Conservation (phyloP, 2,888 invertebrate species). For the Stictocephala bisonia region DNA sequence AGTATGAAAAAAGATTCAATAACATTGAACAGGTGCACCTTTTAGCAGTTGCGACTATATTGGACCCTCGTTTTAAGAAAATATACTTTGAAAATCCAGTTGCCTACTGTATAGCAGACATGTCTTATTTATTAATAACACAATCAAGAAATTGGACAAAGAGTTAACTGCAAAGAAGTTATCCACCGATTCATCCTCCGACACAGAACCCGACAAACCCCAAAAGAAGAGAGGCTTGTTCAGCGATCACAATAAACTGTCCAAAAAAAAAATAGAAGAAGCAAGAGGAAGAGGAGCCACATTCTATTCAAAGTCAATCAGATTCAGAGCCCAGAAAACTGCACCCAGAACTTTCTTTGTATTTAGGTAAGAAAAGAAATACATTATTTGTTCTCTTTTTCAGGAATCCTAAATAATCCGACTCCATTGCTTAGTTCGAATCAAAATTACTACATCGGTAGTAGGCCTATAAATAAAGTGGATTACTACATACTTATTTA, state of each 20-base stretch:
- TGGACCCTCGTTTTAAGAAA: slow-evolving; percentile 37
- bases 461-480: no score
- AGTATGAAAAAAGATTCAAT: slow-evolving; percentile 23
- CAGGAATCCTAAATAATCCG: no score
- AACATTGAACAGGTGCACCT: slow-evolving; percentile 25
- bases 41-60: slow-evolving; percentile 39
- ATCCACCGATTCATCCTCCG: slow-evolving; percentile 17
- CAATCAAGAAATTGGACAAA: slow-evolving; percentile 27
- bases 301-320: no score
- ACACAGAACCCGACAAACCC: slow-evolving; percentile 5
- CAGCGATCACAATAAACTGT: slow-evolving; percentile 26
- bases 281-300: no score
- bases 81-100: slow-evolving; percentile 32
- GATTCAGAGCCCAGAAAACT: slow-evolving; percentile 26
- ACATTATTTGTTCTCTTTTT: no score
- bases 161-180: slow-evolving; percentile 5
- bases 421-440: no score
- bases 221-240: slow-evolving; percentile 4
- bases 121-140: slow-evolving; percentile 39
- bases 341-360: slow-evolving; percentile 31
- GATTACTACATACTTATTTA: no score
- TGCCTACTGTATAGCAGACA: no score
- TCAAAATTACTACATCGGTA: no score
- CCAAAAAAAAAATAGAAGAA: no score
- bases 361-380: slow-evolving; percentile 31